Percentiles rank a stretch among this genome's conserved stretches.
phyloP scores from a whole-genome alignment of 2,888 invertebrate genomes.

The Gastrophysa polygoni region DNA sequence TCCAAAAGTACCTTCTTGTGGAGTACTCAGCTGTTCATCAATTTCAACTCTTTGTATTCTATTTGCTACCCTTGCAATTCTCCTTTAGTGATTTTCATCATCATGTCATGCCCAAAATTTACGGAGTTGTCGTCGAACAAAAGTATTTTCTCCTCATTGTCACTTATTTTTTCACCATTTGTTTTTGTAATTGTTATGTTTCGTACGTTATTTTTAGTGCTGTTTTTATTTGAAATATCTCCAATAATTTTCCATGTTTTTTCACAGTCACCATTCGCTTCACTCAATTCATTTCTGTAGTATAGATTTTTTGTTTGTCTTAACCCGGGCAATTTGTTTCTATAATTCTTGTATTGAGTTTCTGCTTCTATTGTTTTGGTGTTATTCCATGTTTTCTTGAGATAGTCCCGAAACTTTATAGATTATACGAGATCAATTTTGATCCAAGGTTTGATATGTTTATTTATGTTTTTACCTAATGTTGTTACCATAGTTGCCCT shows the following conservation, averaged over 20 bases:
- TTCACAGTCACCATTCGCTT: neutral
- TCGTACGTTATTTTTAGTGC: no score
- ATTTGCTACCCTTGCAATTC: no score
- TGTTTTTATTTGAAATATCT: no score
- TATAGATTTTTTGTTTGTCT: conserved; percentile 8
- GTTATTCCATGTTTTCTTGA: neutral
- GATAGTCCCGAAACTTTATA: neutral
- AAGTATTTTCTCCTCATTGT: neutral
- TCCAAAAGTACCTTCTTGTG: no score
- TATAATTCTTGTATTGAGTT: conserved; percentile 10
- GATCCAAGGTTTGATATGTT: conserved; percentile 10
- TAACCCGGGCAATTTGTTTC: conserved; percentile 3
- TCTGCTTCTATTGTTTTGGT: conserved; percentile 4
- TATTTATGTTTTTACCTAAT: neutral
- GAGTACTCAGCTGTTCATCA: no score
- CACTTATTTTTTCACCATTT: conserved; percentile 5
- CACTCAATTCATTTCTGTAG: conserved; percentile 3
- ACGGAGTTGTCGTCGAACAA: neutral
- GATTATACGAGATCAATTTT: neutral
- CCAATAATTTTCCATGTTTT: neutral
- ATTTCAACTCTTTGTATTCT: no score
- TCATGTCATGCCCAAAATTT: neutral
- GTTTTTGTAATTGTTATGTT: neutral
- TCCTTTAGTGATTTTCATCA: neutral
- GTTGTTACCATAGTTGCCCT: neutral